These are phyloP conservation scores for Sycophaga agraensis DNA, from an alignment of 1,140 invertebrate species.

Conservation along the genomic window DNA sequence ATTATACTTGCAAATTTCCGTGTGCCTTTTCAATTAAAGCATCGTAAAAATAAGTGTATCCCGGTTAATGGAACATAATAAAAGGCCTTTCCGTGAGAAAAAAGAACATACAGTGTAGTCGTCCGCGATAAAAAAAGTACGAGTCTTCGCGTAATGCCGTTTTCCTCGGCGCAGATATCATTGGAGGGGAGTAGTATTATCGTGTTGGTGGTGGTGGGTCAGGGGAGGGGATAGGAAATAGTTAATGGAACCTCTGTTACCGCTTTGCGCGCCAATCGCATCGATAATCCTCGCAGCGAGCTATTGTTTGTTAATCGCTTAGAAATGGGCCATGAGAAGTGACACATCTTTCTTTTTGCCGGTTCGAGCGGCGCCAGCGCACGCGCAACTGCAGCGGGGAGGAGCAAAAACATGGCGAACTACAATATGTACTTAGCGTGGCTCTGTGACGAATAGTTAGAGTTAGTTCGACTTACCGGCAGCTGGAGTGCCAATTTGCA, in stretches of 20 bases:
- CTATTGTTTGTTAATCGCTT: conserved; percentile 30
- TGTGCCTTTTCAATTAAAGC: no score
- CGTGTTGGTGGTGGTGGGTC: background rate
- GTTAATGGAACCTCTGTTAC: conserved; percentile 19
- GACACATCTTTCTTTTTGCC: conserved; percentile 27
- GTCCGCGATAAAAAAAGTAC: no score
- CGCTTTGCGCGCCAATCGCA: conserved; percentile 10
- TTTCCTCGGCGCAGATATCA: background rate
- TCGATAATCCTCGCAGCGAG: background rate
- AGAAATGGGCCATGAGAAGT: conserved; percentile 14
- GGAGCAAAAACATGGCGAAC: background rate
- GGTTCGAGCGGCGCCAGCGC: no score
- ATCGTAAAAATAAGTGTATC: no score
- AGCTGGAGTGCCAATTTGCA: conserved; percentile 3
- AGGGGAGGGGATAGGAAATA: background rate
- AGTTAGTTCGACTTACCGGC: no score
- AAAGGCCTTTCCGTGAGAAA: no score
- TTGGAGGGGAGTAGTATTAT: no score
- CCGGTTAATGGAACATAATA: no score
- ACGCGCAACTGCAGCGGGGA: background rate
- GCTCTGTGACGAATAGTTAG: conserved; percentile 2
- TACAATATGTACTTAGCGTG: conserved; percentile 1
- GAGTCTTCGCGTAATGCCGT: background rate
- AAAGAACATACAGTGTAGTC: no score
- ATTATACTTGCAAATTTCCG: no score